Evolutionary conservation across 1,140 invertebrate species (phyloP).

Genomic region (Ceratina australensis): DNA sequence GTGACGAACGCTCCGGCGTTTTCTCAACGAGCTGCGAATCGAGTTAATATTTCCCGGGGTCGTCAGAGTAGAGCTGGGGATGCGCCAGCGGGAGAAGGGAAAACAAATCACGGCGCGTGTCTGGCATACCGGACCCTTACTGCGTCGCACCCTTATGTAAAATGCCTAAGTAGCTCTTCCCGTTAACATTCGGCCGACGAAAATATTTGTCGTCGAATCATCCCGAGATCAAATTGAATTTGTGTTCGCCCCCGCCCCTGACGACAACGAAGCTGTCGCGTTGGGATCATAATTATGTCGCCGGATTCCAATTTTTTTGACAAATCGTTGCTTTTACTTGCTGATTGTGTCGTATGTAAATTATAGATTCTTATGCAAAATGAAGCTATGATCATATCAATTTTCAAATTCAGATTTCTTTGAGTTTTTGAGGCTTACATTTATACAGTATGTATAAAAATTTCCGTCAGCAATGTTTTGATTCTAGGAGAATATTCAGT

Average conservation of each 20-base stretch:
- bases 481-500: too few species aligned
- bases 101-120: conserved; percentile 77
- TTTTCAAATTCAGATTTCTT: too few species aligned
- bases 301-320: neutral
- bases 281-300: conserved; percentile 45
- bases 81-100: conserved; percentile 55
- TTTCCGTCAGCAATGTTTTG: too few species aligned
- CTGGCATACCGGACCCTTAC: conserved; percentile 76
- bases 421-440: too few species aligned
- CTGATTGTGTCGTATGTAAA: too few species aligned
- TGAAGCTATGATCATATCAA: too few species aligned
- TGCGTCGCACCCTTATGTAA: conserved; percentile 76
- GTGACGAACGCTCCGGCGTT: conserved; percentile 44
- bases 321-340: neutral
- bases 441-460: too few species aligned
- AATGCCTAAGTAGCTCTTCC: conserved; percentile 70
- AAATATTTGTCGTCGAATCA: conserved; percentile 73
- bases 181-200: conserved; percentile 62
- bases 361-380: too few species aligned
- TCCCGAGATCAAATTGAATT: conserved; percentile 66
- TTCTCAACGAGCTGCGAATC: conserved; percentile 51
- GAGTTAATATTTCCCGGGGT: conserved; percentile 66
- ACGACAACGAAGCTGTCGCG: conserved; percentile 10
- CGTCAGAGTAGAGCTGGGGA: conserved; percentile 39
- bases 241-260: conserved; percentile 12